Conservation (phyloP, 2,113 vertebrate species). For the Hassar affinis region DNA sequence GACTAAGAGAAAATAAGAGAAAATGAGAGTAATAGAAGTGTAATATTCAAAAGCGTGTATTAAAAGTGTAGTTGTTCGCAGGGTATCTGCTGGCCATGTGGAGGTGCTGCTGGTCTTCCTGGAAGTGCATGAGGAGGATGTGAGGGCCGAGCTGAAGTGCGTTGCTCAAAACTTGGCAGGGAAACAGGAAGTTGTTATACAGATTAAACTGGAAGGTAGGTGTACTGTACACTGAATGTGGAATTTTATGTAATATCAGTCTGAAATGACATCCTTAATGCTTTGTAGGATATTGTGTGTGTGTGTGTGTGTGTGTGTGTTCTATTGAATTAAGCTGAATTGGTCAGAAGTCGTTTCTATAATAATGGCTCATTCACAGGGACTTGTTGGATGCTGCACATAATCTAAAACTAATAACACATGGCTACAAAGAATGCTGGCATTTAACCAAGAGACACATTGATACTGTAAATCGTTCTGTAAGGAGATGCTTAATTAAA, state of each 20-base stretch:
- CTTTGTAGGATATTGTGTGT: no score
- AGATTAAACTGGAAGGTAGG: conserved; percentile 80
- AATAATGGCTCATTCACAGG: no score
- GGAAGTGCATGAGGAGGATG: conserved; percentile 76
- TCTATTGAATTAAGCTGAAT: no score
- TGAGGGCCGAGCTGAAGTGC: conserved; percentile 77
- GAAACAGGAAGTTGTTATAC: conserved; percentile 68
- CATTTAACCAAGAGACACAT: no score
- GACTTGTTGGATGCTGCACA: no score
- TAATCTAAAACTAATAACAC: no score
- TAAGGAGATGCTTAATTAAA: not conserved
- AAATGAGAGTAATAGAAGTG: not conserved
- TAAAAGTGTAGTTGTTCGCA: conserved; percentile 54
- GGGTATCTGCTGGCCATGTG: conserved; percentile 77
- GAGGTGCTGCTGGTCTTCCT: conserved; percentile 77
- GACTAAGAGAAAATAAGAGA: not conserved
- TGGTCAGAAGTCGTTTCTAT: no score
- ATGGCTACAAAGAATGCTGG: no score
- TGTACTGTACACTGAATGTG: not conserved
- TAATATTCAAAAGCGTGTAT: not conserved
- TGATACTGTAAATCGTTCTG: no score
- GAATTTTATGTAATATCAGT: not conserved
- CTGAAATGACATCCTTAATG: not conserved
- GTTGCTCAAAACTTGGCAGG: conserved; percentile 70
- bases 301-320: no score